Conservation (phyloP, 92 coral and sea anemone species). For the Porites divaricata region DNA sequence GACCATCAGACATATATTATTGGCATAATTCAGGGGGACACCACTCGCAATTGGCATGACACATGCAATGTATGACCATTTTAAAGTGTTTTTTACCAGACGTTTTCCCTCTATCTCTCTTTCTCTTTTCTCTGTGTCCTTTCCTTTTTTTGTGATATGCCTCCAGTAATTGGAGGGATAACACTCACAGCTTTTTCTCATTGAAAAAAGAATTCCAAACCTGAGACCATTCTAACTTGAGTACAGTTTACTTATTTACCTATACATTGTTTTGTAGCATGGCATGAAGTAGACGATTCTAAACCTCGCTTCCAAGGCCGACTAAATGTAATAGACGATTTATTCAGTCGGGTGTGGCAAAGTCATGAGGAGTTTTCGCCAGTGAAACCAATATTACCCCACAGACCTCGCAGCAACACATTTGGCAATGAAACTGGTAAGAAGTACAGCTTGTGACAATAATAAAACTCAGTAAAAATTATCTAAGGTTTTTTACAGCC, state of each 20-base stretch:
- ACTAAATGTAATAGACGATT: conserved; percentile 81
- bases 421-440: conserved; percentile 61
- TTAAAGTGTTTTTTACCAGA: no score
- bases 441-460: neutral
- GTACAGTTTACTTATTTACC: neutral
- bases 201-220: no score
- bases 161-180: no score
- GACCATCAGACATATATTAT: no score
- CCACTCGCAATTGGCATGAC: no score
- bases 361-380: conserved; percentile 86
- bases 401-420: conserved; percentile 76
- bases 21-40: no score
- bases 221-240: neutral
- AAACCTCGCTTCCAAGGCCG: conserved; percentile 98
- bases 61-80: no score
- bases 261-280: conserved; percentile 49
- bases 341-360: conserved; percentile 92
- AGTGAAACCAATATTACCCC: conserved; percentile 52
- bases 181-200: no score
- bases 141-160: no score
- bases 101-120: no score
- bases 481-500: no score
- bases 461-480: neutral
- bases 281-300: conserved; percentile 98
- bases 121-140: no score